A percentile compares a stretch with the other conserved stretches of the same genome.
Evolutionary conservation across 2,113 vertebrate species (phyloP).

Genomic region (Dromas ardeola): DNA sequence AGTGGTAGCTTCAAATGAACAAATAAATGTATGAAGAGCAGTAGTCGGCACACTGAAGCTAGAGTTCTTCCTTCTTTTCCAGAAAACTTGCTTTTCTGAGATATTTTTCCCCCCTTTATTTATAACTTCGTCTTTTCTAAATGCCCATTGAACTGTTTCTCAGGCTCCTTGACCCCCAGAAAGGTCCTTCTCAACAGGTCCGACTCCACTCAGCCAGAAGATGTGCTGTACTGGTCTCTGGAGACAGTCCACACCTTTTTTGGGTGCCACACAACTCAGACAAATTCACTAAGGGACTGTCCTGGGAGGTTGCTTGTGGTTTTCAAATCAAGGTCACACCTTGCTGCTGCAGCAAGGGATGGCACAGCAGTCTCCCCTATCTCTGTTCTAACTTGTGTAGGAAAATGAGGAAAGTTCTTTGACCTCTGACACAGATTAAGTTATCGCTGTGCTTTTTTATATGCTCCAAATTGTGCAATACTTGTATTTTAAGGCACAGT

Average conservation of each 20-base stretch:
- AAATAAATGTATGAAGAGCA: neutral
- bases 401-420: neutral
- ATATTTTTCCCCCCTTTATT: too few species aligned
- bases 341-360: neutral
- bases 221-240: neutral
- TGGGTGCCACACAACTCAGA: neutral
- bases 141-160: fast-evolving
- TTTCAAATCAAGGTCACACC: neutral
- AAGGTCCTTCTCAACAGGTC: neutral
- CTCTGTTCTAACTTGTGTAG: fast-evolving
- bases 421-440: neutral
- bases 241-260: fast-evolving
- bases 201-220: too few species aligned
- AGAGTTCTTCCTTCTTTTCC: neutral
- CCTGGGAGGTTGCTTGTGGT: neutral
- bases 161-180: neutral
- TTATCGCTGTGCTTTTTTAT: neutral
- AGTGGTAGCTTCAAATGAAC: neutral
- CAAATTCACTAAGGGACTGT: fast-evolving
- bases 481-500: neutral
- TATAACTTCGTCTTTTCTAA: neutral
- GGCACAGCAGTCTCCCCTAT: neutral
- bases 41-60: neutral
- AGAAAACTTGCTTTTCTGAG: neutral
- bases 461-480: neutral